Evolutionary conservation across 2,888 invertebrate species (phyloP).

Genomic region (Amblyjoppa proteus): DNA sequence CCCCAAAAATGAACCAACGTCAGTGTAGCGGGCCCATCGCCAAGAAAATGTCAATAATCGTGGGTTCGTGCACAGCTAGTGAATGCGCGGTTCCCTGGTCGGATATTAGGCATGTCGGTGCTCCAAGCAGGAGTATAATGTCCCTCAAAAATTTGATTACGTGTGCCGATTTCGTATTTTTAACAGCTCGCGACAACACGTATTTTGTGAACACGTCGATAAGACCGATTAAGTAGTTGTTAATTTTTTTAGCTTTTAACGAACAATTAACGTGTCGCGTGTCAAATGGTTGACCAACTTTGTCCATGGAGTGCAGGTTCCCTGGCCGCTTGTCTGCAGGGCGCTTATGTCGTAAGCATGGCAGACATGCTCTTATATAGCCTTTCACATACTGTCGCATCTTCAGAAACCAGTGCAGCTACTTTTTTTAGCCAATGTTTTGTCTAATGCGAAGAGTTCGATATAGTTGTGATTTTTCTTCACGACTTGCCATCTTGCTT

Average conservation of each 20-base stretch:
- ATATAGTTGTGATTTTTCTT: slow-evolving; percentile 65
- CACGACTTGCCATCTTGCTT: slow-evolving; percentile 48
- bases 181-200: slow-evolving; percentile 44
- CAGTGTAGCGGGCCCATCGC: too few relatives aligned
- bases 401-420: slow-evolving; percentile 70
- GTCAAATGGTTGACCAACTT: slow-evolving; percentile 61
- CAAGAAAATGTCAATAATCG: too few relatives aligned
- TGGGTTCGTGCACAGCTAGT: too few relatives aligned
- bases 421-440: slow-evolving; percentile 54
- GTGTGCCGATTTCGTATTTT: slow-evolving; percentile 42
- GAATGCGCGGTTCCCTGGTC: slow-evolving; percentile 59
- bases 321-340: slow-evolving; percentile 51
- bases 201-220: slow-evolving; percentile 58
- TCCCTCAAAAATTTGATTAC: slow-evolving; percentile 43
- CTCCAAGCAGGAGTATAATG: slow-evolving; percentile 43
- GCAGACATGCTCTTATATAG: slow-evolving; percentile 67
- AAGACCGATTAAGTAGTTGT: slow-evolving; percentile 24
- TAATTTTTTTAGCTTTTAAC: slow-evolving; percentile 45
- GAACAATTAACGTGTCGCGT: slow-evolving; percentile 66
- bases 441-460: slow-evolving; percentile 69
- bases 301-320: slow-evolving; percentile 62
- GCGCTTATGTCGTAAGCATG: slow-evolving; percentile 64
- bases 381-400: slow-evolving; percentile 67
- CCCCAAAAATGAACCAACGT: too few relatives aligned
- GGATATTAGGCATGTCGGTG: slow-evolving; percentile 46